Conservation (phyloP, 1,140 invertebrate genomes). For the Drosophila ambigua region DNA sequence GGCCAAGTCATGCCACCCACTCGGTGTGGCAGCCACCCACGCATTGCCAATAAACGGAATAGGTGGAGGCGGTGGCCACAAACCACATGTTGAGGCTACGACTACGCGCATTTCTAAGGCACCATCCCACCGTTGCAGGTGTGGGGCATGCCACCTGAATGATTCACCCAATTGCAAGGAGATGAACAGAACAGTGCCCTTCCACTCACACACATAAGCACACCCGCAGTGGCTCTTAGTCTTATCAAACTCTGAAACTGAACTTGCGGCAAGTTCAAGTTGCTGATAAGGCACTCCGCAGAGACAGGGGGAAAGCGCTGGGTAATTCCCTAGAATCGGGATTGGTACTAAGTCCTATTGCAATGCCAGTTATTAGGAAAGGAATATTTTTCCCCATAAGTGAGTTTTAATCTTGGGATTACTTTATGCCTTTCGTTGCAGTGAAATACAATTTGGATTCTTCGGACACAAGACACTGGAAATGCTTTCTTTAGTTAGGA, state of each 20-base stretch:
- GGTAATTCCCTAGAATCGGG: neutral
- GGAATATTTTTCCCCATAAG: no score
- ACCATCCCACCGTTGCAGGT: slow-evolving; percentile 24
- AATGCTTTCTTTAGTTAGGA: no score
- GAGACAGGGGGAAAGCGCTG: neutral
- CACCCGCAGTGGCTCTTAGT: slow-evolving; percentile 30
- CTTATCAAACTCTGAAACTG: slow-evolving; percentile 45
- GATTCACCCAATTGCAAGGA: slow-evolving; percentile 55
- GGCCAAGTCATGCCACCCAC: slow-evolving; percentile 41
- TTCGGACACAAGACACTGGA: no score
- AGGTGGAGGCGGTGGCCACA: slow-evolving; percentile 11
- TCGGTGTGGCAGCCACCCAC: slow-evolving; percentile 36
- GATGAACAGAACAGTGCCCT: slow-evolving; percentile 15
- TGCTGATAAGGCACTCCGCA: slow-evolving; percentile 20
- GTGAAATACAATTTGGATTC: no score
- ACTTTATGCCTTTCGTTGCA: no score
- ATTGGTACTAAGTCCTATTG: neutral
- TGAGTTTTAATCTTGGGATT: no score
- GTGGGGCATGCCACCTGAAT: slow-evolving; percentile 46
- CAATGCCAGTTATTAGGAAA: neutral
- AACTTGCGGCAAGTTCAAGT: slow-evolving; percentile 40
- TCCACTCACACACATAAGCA: slow-evolving; percentile 9
- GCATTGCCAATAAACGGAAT: slow-evolving; percentile 38
- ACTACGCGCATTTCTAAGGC: slow-evolving; percentile 72
- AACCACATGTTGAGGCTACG: slow-evolving; percentile 75